These are phyloP conservation scores for Tipula vernalis DNA, from an alignment of 2,888 invertebrate species.

Conservation along the genomic window DNA sequence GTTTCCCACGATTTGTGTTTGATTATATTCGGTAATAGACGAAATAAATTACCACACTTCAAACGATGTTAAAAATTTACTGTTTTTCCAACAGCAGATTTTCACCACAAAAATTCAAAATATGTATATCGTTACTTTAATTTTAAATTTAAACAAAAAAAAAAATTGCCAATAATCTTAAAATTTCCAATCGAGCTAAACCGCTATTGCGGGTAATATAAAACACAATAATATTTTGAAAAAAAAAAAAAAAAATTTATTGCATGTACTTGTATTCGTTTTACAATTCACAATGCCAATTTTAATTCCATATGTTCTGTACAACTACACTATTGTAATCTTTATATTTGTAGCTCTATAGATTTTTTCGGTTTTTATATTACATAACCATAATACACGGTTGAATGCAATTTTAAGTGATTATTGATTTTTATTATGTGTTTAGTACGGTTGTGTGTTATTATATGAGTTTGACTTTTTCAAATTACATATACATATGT, in stretches of 20 bases:
- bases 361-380: not conserved
- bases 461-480: not conserved
- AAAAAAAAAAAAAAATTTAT: not conserved
- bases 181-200: not conserved
- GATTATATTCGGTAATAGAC: no score
- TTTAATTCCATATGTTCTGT: not conserved
- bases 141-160: not conserved
- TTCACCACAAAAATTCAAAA: no score
- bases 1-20: no score
- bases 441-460: not conserved
- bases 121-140: no score
- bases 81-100: no score
- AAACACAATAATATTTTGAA: not conserved
- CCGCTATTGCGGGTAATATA: not conserved
- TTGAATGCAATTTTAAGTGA: not conserved
- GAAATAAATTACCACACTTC: no score
- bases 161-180: not conserved
- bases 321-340: not conserved
- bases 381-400: not conserved
- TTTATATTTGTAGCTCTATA: not conserved
- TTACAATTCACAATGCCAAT: not conserved
- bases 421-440: not conserved
- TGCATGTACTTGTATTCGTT: not conserved
- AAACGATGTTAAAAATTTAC: no score
- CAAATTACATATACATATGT: not conserved